Base-by-base conservation (phyloP, 2,113 vertebrate species). In the Todiramphus chloris region DNA sequence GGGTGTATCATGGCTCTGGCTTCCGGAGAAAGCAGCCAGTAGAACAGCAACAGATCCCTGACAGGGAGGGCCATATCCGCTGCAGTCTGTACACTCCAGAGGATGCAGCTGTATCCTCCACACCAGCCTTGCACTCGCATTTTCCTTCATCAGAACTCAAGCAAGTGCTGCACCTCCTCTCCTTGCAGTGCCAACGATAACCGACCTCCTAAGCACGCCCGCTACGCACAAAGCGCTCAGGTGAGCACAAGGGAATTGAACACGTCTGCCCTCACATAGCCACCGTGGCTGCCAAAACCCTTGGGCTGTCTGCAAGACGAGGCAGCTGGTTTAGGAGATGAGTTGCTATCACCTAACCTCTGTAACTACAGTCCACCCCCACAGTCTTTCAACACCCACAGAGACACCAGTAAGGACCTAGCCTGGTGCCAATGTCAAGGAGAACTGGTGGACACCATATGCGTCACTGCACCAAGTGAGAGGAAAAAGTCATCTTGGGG, bases 81-180 rank as follows among this genome's bases (percentile, higher is more conserved):
- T 41, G 11, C 60, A 83, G 94, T 16, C 69, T 7, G 74, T 79
- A 50, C 35, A 10, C 75, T 59, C 53, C 2, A 14, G 60, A 92
- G 91, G 96, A 97, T 95, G 94, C 97, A 97, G 97, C 97, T 97
- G 97, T n/a, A 92, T 97, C 97, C 96, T 96, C 93, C 58, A 18
- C 5, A 4, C 58, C 83, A 68, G 73, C 9, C 25, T 46, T 55
- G 48, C 63, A 33, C 77, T 41, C 84, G 87, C 74, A 82, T 86
- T 83, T 55, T n/a, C 90, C 81, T 77, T 12, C 27, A 5, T 8
- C 50, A 37, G 41, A 44, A 30, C 78, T 43, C 19, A 24, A 11
- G 82, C 39, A 39, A 62, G 60, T 21, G 60, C 90, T 90, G 44
- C 51, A n/a, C 25, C 80, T 73, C 78, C 69, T 73, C 39, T 31